Base-by-base conservation (phyloP, 2,888 invertebrate species). In the Laothoe populi region DNA sequence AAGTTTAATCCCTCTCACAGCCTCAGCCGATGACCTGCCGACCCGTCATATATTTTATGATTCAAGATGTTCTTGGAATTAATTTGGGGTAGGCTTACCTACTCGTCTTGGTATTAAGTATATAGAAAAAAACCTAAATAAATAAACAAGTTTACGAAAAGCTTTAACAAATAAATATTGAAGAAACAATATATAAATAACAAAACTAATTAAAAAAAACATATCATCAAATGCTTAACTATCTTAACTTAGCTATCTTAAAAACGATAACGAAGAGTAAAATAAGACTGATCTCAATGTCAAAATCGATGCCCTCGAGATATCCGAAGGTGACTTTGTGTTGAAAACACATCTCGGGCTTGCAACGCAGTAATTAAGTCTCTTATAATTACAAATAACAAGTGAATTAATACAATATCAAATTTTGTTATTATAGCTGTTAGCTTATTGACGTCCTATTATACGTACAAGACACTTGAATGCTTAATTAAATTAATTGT, bases 361-460 rank as follows among this genome's bases (percentile, higher is more conserved):
- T 48, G 26, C 35, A 53, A 35, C 16, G 10, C 31, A 10, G 16
- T 53, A 19, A 53, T 53, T 35, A 53, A 53, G 26, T 35, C 23
- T 19, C 24, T 23, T 31, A 5, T 57, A 64, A 61, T 38, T 63
- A 61, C 57, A 49, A 69, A 70, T 69, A 57, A 63, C 59, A 61
- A 62, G 65, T 69, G 63, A 67, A 71, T 72, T 73, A 74, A 70
- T 70, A 70, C 63, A 72, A 72, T 76, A 69, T 67, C 70, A 64
- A 68, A 75, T 74, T 75, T 71, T 66, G 67, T 74, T 70, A 77
- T 76, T 69, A 75, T 71, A 53, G 68, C 72, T 74, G 74, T 78
- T 79, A 79, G 75, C 72, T 77, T 71, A 76, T 74, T 75, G 78
- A 75, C 68, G 64, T 75, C 70, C 68, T 75, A 78, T 77, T 73